Base-by-base conservation (phyloP, 2,888 invertebrate genomes). In the Watsonalla cultraria region DNA sequence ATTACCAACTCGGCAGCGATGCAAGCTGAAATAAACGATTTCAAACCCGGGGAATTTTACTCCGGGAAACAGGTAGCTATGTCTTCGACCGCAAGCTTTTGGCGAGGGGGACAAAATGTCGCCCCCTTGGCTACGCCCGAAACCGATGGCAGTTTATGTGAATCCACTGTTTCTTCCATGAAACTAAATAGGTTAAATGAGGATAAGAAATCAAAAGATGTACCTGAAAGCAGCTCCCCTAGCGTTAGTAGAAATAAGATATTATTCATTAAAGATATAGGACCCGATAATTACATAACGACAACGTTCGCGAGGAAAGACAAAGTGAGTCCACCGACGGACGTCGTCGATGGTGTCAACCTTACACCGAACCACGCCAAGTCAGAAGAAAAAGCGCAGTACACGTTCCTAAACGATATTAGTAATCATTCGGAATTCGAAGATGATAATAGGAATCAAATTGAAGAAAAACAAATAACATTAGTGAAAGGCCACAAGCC, bases 221-320 rank as follows among this genome's bases (percentile, higher is more conserved):
- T 83, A 80, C 84, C 86, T 78, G 89, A 90, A 61, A 77, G 78
- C 61, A 77, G 78, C 61, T 80, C 83, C 58, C 80, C 84, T 66
- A 76, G 79, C 66, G 76, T 78, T 66, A 84, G 90, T 80, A 92
- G 91, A 66, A 91, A 90, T 77, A 93, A 92, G 77, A 89, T 93
- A 54, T 75, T 93, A 69, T 90, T 92, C 64, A 92, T 93, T 67
- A 93, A 93, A 72, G 93, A 94, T 76, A 94, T 94, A 65, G 94
- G 94, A 48, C 93, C 94, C 51, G 94, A 95, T 81, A 95, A 94
- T 82, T 95, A 95, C 75, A 94, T 95, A 52, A 94, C 94, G 58
- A 94, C 94, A 48, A 92, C 92, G 49, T 90, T 91, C 84, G 86
- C 92, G 66, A 82, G 93, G 83, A 75, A 84, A 67, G 86, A 87